A percentile compares a stretch with the other conserved stretches of the same genome.
These are phyloP conservation scores for Linurgus olivaceus DNA, from an alignment of 2,797 vertebrate genomes.

Conservation along the genomic window DNA sequence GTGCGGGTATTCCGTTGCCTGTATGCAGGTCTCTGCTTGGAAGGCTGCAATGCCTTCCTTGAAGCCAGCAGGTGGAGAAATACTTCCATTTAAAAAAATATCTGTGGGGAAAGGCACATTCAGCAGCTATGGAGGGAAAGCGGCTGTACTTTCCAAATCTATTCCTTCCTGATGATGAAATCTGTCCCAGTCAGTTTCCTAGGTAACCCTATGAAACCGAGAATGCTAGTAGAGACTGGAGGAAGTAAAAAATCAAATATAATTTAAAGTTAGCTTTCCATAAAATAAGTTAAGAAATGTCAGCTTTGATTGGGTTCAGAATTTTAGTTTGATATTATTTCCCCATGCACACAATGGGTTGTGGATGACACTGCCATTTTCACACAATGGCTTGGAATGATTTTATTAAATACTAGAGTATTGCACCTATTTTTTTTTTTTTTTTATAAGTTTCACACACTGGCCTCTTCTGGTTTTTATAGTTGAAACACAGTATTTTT, in stretches of 20 bases:
- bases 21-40: neutral
- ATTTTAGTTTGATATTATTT: neutral
- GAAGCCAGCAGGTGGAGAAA: constrained; percentile 60
- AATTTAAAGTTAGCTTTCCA: neutral
- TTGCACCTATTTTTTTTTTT: fast-evolving
- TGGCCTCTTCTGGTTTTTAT: neutral
- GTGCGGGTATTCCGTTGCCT: neutral
- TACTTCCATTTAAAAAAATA: neutral
- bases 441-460: too few species aligned
- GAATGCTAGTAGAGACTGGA: neutral
- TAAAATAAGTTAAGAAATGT: neutral
- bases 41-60: neutral
- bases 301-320: neutral
- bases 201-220: constrained; percentile 37
- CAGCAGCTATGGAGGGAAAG: neutral
- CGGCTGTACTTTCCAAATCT: neutral
- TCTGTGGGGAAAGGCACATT: neutral
- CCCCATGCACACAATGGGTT: neutral
- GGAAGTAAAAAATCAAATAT: neutral
- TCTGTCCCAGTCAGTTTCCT: constrained; percentile 32
- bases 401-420: neutral
- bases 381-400: neutral
- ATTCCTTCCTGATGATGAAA: neutral
- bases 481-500: neutral
- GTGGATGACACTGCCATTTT: neutral